Conservation (phyloP, 2,113 vertebrate genomes). For the Cariama cristata region DNA sequence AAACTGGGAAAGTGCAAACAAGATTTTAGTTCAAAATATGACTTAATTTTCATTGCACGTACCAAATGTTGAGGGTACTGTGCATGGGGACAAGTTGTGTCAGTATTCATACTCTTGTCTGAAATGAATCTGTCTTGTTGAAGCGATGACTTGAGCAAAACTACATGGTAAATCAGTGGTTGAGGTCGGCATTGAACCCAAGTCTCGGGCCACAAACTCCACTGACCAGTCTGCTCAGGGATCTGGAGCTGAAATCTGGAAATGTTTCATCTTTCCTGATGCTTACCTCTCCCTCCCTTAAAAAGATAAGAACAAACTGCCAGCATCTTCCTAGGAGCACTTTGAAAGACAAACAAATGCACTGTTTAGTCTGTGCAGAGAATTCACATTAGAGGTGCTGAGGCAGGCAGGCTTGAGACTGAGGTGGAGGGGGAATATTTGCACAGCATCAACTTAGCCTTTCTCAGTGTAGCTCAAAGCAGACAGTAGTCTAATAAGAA, state of each 20-base stretch:
- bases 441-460: background rate
- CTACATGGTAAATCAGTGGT: background rate
- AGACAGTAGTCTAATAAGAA: background rate
- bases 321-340: background rate
- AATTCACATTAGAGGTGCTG: background rate
- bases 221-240: background rate
- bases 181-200: background rate
- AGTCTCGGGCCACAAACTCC: background rate
- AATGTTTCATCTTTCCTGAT: background rate
- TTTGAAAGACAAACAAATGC: background rate
- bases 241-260: background rate
- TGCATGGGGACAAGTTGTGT: background rate
- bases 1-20: background rate
- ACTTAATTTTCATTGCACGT: background rate
- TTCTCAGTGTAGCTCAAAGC: background rate
- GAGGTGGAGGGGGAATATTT: background rate
- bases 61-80: background rate
- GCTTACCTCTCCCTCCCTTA: background rate
- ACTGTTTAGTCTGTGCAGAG: background rate
- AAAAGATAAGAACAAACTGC: background rate
- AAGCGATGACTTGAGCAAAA: background rate
- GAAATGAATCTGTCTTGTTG: background rate
- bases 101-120: background rate
- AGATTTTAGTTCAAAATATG: background rate
- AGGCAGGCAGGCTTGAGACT: background rate